These are phyloP conservation scores for Collichthys lucidus DNA, from an alignment of 2,113 vertebrate genomes.

Conservation along the genomic window DNA sequence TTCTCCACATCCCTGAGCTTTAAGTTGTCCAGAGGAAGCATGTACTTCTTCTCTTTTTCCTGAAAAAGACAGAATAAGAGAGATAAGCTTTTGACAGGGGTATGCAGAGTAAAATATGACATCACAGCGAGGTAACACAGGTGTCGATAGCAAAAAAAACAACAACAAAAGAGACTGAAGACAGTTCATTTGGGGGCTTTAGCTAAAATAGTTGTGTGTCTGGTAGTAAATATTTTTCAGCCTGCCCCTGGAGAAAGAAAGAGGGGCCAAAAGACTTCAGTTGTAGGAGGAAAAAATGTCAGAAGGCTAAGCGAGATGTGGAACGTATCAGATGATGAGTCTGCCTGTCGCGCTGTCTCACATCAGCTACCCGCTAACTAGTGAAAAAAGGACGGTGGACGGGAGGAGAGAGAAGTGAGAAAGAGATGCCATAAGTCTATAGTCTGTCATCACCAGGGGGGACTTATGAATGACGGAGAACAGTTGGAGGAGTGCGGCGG, in stretches of 20 bases:
- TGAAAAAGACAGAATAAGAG: conserved; percentile 70
- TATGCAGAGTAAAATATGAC: conserved; percentile 65
- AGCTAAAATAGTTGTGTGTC: conserved; percentile 49
- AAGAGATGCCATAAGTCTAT: conserved; percentile 54
- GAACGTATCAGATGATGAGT: conserved; percentile 45
- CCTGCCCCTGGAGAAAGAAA: conserved; percentile 13
- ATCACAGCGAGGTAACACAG: conserved; percentile 70
- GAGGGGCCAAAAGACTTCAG: conserved; percentile 21
- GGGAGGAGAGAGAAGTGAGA: conserved; percentile 1
- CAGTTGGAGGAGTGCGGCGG: conserved; percentile 62
- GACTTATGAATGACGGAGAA: conserved; percentile 71
- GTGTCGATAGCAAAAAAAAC: conserved; percentile 42
- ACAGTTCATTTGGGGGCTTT: conserved; percentile 27
- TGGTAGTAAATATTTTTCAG: conserved; percentile 56
- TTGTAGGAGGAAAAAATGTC: conserved; percentile 25
- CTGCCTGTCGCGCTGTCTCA: conserved; percentile 32
- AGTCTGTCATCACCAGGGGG: conserved; percentile 62
- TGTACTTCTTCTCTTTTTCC: conserved; percentile 97
- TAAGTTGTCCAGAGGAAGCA: conserved; percentile 92
- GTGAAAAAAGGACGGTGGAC: conserved; percentile 28
- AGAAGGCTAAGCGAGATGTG: conserved; percentile 34
- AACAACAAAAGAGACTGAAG: conserved; percentile 13
- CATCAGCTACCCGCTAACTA: conserved; percentile 40
- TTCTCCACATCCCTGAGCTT: conserved; percentile 89
- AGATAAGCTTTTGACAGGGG: conserved; percentile 66